Conservation (phyloP, 1,140 invertebrate species). For the Polypedilum pembai region DNA sequence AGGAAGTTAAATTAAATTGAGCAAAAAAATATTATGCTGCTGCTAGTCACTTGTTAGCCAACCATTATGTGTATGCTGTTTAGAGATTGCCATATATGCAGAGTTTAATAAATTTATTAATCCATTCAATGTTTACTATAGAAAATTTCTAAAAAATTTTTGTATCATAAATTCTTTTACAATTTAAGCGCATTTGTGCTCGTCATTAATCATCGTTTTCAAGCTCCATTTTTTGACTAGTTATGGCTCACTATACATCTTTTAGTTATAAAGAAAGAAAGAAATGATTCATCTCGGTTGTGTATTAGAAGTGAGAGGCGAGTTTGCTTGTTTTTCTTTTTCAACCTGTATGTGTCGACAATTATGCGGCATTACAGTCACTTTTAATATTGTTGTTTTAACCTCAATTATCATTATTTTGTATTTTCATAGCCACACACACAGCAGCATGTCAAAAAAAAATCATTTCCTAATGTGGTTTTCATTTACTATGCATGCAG, state of each 20-base stretch:
- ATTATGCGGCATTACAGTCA: neutral
- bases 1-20: neutral
- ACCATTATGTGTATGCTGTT: neutral
- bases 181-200: no score
- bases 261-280: no score
- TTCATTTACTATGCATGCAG: no score
- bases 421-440: neutral
- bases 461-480: neutral
- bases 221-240: no score
- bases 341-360: neutral
- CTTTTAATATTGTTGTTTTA: neutral
- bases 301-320: no score
- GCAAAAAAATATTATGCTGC: neutral
- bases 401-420: constrained; percentile 13
- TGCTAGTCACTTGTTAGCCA: neutral
- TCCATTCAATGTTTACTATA: neutral
- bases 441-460: neutral
- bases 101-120: neutral
- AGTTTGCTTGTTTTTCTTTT: no score
- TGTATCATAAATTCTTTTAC: neutral
- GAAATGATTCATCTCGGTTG: no score
- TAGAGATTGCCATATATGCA: neutral
- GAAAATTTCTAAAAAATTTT: neutral
- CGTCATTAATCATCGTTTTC: no score
- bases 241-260: no score